These are phyloP conservation scores for Aptenodytes forsteri DNA, from an alignment of 2,113 vertebrate genomes.

Conservation along the genomic window DNA sequence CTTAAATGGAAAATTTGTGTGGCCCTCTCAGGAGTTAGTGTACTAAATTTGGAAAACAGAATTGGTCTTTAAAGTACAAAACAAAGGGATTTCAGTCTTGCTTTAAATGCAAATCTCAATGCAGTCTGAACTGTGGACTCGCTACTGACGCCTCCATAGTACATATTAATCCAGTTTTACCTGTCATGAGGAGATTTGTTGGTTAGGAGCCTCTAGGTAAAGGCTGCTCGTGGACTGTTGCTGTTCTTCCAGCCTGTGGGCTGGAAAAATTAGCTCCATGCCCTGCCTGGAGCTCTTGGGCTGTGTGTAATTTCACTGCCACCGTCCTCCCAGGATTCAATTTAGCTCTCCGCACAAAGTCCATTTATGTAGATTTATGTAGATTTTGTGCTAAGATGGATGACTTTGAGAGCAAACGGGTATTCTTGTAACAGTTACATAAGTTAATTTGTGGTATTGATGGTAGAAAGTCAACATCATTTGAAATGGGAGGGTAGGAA, in stretches of 20 bases:
- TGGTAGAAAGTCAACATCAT: not conserved
- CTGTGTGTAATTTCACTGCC: not conserved
- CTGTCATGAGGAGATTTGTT: conserved; percentile 49
- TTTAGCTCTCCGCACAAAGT: not conserved
- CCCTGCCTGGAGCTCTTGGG: conserved; percentile 1
- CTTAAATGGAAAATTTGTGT: not conserved
- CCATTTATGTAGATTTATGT: conserved; percentile 31
- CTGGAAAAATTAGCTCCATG: conserved; percentile 38
- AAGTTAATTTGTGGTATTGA: not conserved
- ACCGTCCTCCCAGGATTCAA: not conserved
- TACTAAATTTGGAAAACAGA: not conserved
- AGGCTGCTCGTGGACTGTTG: not conserved
- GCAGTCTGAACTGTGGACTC: not conserved
- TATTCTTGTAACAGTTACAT: not conserved
- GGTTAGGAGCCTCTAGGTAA: conserved; percentile 51
- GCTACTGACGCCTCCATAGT: not conserved
- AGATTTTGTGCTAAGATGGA: conserved; percentile 9
- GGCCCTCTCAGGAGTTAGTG: not conserved
- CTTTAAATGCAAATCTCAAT: not conserved
- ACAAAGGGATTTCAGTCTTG: conserved; percentile 6
- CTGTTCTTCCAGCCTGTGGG: conserved; percentile 31
- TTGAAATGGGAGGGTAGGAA: not conserved
- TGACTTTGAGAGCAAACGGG: not conserved
- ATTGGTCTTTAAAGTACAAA: not conserved
- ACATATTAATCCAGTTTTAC: conserved; percentile 42